Conservation (phyloP, 2,888 invertebrate genomes). For the Meganola albula region DNA sequence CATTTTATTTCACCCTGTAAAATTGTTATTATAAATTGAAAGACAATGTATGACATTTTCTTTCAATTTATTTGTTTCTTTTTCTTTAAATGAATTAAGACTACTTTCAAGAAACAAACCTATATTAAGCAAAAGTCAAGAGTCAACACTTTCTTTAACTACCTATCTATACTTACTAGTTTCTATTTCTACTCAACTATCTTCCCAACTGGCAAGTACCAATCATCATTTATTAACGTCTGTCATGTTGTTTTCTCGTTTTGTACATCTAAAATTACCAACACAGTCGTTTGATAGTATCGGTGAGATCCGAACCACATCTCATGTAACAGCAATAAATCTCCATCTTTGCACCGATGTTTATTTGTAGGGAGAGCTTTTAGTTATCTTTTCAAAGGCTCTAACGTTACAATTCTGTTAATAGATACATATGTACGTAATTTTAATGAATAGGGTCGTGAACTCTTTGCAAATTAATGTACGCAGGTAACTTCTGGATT, state of each 20-base stretch:
- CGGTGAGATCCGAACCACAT: slow-evolving; percentile 30
- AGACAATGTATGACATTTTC: too few relatives aligned
- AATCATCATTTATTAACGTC: slow-evolving; percentile 28
- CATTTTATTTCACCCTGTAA: too few relatives aligned
- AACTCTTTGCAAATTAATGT: slow-evolving; percentile 37
- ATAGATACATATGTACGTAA: neutral
- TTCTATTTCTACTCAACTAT: slow-evolving; percentile 18
- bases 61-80: too few relatives aligned
- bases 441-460: slow-evolving; percentile 29
- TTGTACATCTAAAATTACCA: slow-evolving; percentile 25
- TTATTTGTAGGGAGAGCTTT: slow-evolving; percentile 32
- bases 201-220: slow-evolving; percentile 16
- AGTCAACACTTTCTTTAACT: neutral
- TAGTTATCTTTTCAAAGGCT: too few relatives aligned
- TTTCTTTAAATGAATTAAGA: too few relatives aligned
- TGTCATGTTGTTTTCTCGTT: slow-evolving; percentile 20
- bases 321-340: slow-evolving; percentile 39
- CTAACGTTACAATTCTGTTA: too few relatives aligned
- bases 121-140: too few relatives aligned
- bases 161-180: too few relatives aligned
- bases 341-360: slow-evolving; percentile 34
- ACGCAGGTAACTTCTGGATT: slow-evolving; percentile 50
- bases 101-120: too few relatives aligned
- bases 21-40: too few relatives aligned
- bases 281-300: slow-evolving; percentile 19